These are phyloP conservation scores for Narcine bancroftii DNA, from an alignment of 2,113 vertebrate species.

Conservation along the genomic window DNA sequence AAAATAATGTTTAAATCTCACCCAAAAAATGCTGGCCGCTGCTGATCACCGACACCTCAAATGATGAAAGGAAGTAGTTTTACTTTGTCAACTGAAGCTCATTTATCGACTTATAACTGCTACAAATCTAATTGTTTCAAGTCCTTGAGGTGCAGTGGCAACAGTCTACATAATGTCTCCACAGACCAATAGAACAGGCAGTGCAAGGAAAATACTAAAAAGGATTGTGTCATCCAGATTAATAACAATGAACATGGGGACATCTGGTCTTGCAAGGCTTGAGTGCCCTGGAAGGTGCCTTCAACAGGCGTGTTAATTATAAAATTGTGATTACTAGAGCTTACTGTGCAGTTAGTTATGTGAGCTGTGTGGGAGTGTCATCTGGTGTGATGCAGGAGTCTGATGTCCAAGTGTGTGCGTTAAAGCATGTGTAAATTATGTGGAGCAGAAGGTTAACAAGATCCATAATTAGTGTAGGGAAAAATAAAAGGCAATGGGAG, in stretches of 20 bases:
- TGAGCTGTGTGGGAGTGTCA: background rate
- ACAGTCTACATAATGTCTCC: background rate
- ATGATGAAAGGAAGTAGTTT: background rate
- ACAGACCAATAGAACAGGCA: background rate
- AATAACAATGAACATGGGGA: background rate
- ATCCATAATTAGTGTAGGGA: constrained; percentile 2
- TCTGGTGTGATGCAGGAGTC: constrained; percentile 5
- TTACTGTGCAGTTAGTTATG: background rate
- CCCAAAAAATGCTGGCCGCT: too few relatives aligned
- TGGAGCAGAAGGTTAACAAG: background rate
- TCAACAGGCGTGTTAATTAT: background rate
- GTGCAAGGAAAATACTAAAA: background rate
- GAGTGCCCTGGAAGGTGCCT: background rate
- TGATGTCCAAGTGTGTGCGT: background rate
- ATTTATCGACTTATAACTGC: background rate
- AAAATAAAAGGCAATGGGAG: constrained; percentile 15
- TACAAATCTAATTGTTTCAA: constrained; percentile 3
- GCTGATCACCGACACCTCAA: too few relatives aligned
- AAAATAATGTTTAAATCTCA: too few relatives aligned
- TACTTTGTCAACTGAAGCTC: background rate
- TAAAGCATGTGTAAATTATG: constrained; percentile 12
- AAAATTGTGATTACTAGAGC: background rate
- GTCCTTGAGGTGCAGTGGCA: background rate
- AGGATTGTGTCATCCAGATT: background rate
- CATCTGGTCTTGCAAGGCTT: background rate